Percentiles rank a stretch among this genome's conserved stretches.
Conservation (phyloP, 2,113 vertebrate genomes). For the Leiothrix lutea region DNA sequence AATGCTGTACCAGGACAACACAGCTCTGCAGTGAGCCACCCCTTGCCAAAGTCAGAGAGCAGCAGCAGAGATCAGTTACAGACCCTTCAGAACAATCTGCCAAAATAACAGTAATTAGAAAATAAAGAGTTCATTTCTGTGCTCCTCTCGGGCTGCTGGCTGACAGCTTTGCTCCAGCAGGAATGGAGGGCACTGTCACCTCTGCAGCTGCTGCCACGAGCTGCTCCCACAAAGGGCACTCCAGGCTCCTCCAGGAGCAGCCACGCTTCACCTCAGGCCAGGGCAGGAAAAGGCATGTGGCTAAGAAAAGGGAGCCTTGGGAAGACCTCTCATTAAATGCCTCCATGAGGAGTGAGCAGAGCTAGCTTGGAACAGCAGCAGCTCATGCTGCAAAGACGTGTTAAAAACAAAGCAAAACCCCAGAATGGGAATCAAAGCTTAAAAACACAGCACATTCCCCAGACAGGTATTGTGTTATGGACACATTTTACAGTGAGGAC, state of each 20-base stretch:
- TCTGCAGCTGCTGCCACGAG: background rate
- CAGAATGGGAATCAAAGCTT: background rate
- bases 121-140: background rate
- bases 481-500: background rate
- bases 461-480: background rate
- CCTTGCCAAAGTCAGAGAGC: background rate
- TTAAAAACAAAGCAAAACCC: background rate
- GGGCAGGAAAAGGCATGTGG: background rate
- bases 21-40: background rate
- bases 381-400: background rate
- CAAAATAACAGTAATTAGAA: background rate
- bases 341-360: background rate
- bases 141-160: background rate
- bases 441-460: rapidly evolving
- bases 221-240: background rate
- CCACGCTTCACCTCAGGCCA: background rate
- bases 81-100: background rate
- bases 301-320: background rate
- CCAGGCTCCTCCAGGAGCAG: background rate
- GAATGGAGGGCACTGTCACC: background rate
- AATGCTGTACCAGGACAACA: rapidly evolving
- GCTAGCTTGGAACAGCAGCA: background rate
- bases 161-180: background rate
- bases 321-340: background rate
- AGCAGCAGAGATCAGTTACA: background rate